Conservation (phyloP, 53 echinoderm and acorn worm genomes). For the Holothuria leucospilota region DNA sequence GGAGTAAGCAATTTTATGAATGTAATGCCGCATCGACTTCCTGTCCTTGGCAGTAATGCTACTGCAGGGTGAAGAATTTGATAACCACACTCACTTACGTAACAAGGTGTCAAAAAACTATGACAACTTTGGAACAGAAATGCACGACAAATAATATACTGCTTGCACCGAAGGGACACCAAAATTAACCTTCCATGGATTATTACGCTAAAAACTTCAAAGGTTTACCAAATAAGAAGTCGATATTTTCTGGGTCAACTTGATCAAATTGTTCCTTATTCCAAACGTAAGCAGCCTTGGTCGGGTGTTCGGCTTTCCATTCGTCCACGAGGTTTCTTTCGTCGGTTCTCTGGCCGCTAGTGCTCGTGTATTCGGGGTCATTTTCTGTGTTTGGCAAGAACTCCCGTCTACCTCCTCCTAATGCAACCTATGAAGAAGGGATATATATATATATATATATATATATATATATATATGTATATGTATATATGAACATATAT, state of each 20-base stretch:
- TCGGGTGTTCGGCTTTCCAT: conserved; percentile 36
- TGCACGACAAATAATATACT: too few species aligned
- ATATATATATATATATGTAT: conserved; percentile 5
- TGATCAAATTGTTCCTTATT: conserved; percentile 74
- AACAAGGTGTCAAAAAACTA: too few species aligned
- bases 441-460: conserved; percentile 1
- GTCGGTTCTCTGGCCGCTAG: conserved; percentile 65
- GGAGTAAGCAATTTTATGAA: too few species aligned
- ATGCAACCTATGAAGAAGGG: conserved; percentile 55
- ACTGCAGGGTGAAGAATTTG: too few species aligned
- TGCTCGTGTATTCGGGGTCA: conserved; percentile 63
- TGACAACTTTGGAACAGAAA: too few species aligned
- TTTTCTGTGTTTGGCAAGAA: conserved; percentile 46
- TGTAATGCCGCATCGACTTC: too few species aligned
- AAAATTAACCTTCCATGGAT: too few species aligned
- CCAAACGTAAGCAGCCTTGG: conserved; percentile 77
- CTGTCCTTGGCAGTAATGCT: too few species aligned
- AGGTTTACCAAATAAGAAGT: conserved; percentile 74
- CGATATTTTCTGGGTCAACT: conserved; percentile 71
- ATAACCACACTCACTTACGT: too few species aligned
- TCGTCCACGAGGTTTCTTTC: conserved; percentile 65
- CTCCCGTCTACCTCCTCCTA: conserved; percentile 76
- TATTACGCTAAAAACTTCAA: too few species aligned
- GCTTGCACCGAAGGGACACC: too few species aligned
- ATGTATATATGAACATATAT: not conserved